These are phyloP conservation scores for Meganola albula DNA, from an alignment of 2,888 invertebrate species.

Conservation along the genomic window DNA sequence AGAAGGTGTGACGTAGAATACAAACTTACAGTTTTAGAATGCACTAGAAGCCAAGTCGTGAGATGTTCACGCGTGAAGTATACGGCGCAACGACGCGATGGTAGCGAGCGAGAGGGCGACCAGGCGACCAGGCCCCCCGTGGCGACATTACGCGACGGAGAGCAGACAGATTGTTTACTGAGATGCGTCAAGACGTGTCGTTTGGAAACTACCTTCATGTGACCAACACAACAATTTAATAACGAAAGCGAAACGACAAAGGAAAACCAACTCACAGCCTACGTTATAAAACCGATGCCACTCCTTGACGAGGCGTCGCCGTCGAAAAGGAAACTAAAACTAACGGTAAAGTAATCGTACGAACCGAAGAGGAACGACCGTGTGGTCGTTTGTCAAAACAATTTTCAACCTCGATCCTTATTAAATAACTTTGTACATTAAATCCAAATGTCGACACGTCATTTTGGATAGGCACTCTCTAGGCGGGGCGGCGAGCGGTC, in stretches of 20 bases:
- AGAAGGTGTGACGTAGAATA: constrained; percentile 56
- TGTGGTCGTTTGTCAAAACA: constrained; percentile 56
- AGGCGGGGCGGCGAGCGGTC: constrained; percentile 75
- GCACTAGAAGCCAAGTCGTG: constrained; percentile 70
- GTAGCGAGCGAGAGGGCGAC: constrained; percentile 46
- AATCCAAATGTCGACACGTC: constrained; percentile 78
- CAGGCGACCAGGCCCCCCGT: constrained; percentile 36
- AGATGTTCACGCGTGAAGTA: constrained; percentile 58
- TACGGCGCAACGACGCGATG: constrained; percentile 61
- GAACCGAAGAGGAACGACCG: constrained; percentile 59
- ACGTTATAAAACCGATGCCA: constrained; percentile 57
- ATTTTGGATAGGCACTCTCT: constrained; percentile 79
- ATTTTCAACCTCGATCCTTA: constrained; percentile 70
- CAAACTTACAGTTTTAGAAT: constrained; percentile 55
- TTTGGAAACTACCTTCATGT: constrained; percentile 59
- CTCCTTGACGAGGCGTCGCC: constrained; percentile 42
- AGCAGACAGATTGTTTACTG: constrained; percentile 72
- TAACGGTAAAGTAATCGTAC: constrained; percentile 47
- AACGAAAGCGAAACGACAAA: constrained; percentile 60
- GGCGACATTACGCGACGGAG: constrained; percentile 65
- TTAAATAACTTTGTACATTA: constrained; percentile 78
- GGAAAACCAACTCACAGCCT: constrained; percentile 76
- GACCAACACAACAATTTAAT: constrained; percentile 43
- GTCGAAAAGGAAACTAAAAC: constrained; percentile 42
- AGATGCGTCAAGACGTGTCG: constrained; percentile 74